phyloP scores from a whole-genome alignment of 2,888 invertebrate genomes.

The Aphodius granarius region DNA sequence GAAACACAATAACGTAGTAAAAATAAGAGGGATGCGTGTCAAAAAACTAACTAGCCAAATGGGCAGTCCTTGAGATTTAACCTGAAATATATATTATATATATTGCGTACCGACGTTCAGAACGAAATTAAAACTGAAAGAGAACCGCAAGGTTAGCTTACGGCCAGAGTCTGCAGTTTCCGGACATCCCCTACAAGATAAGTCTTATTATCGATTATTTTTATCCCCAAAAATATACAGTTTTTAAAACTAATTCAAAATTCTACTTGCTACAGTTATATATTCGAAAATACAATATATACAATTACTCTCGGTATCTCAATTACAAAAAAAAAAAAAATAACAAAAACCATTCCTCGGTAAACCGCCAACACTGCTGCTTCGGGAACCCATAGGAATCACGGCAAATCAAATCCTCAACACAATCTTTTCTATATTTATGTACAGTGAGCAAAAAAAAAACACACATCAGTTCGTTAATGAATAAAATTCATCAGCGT shows the following conservation, averaged over 20 bases:
- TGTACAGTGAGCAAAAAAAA: background rate
- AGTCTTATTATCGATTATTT: background rate
- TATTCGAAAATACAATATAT: conserved; percentile 42
- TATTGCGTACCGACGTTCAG: background rate
- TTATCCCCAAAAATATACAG: conserved; percentile 28
- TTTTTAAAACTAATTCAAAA: conserved; percentile 14
- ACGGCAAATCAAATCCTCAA: background rate
- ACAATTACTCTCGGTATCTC: conserved; percentile 30
- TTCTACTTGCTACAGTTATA: conserved; percentile 23
- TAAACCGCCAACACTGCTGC: background rate
- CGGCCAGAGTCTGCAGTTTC: background rate
- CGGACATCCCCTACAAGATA: background rate
- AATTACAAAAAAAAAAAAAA: background rate
- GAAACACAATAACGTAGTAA: background rate
- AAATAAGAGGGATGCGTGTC: background rate
- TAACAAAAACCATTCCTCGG: background rate
- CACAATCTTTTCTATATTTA: background rate
- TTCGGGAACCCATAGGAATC: background rate
- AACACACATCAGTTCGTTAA: background rate
- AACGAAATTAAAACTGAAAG: background rate
- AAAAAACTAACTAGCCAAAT: background rate
- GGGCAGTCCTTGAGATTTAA: background rate
- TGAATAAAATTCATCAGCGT: background rate
- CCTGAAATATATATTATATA: background rate
- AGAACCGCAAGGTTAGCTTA: background rate